Evolutionary conservation across 2,797 vertebrate species (phyloP).

Genomic region (Ambastaia sidthimunki): DNA sequence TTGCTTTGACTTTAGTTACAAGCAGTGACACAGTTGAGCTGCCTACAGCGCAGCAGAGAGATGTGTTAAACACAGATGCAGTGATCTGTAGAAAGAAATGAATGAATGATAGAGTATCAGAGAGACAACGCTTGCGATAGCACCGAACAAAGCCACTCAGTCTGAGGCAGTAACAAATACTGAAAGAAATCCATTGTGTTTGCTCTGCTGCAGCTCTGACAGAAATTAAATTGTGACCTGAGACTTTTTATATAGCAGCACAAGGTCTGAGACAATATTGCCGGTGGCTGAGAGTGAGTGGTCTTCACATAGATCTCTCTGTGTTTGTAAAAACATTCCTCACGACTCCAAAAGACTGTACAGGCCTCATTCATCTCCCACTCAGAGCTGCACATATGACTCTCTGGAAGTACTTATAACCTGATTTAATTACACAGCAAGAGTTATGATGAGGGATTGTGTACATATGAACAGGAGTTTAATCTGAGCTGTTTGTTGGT

Average conservation of each 20-base stretch:
- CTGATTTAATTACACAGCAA: constrained; percentile 41
- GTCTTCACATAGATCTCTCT: constrained; percentile 63
- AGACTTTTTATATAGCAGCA: constrained; percentile 78
- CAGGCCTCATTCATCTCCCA: constrained; percentile 51
- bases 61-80: no score
- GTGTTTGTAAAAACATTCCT: constrained; percentile 63
- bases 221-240: constrained; percentile 82
- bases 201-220: constrained; percentile 75
- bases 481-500: constrained; percentile 23
- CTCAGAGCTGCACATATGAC: constrained; percentile 60
- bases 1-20: no score
- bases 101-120: constrained; percentile 29
- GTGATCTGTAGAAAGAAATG: no score
- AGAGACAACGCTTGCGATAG: constrained; percentile 14
- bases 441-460: constrained; percentile 33
- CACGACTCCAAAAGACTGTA: constrained; percentile 51
- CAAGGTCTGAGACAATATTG: constrained; percentile 73
- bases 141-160: constrained; percentile 50
- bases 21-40: no score
- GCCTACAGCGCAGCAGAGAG: no score
- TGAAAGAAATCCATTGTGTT: constrained; percentile 78
- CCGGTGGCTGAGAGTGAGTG: constrained; percentile 61
- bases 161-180: constrained; percentile 29
- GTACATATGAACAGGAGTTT: constrained; percentile 28
- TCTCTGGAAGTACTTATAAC: constrained; percentile 50